Evolutionary conservation across 2,113 vertebrate species (phyloP).

Genomic region (Pelvicachromis taeniatus): DNA sequence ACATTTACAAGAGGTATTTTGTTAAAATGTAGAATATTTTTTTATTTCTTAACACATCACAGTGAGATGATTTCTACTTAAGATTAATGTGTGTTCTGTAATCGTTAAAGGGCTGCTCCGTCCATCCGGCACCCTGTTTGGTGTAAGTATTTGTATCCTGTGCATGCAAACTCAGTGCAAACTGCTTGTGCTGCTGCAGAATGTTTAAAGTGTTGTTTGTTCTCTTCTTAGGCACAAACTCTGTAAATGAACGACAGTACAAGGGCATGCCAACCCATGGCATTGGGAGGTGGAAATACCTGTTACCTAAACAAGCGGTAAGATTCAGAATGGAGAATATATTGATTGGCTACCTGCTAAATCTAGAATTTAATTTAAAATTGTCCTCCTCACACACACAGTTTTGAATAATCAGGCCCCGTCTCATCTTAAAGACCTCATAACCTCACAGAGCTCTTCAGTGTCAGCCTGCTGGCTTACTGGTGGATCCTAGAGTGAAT

Average conservation of each 20-base stretch:
- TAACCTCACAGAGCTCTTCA: background rate
- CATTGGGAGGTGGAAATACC: conserved; percentile 81
- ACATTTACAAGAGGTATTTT: background rate
- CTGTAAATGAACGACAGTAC: conserved; percentile 71
- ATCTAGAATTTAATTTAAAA: background rate
- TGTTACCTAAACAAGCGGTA: conserved; percentile 77
- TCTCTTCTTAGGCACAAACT: background rate
- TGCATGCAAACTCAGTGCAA: background rate
- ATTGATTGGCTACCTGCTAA: background rate
- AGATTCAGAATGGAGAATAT: conserved; percentile 9
- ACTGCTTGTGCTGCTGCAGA: background rate
- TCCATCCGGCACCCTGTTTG: conserved; percentile 22
- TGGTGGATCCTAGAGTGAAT: background rate
- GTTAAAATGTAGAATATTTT: background rate
- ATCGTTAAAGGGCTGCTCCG: conserved; percentile 28
- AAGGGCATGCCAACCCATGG: conserved; percentile 79
- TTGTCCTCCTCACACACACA: background rate
- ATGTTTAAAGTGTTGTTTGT: background rate
- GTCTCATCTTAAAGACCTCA: background rate
- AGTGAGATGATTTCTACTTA: background rate
- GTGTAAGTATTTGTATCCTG: conserved; percentile 27
- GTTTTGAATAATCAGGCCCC: background rate
- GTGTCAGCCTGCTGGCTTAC: background rate
- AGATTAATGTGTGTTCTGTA: background rate
- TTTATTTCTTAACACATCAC: background rate